Base-by-base conservation (phyloP, 1,140 invertebrate species). In the Caenorhabditis latens region DNA sequence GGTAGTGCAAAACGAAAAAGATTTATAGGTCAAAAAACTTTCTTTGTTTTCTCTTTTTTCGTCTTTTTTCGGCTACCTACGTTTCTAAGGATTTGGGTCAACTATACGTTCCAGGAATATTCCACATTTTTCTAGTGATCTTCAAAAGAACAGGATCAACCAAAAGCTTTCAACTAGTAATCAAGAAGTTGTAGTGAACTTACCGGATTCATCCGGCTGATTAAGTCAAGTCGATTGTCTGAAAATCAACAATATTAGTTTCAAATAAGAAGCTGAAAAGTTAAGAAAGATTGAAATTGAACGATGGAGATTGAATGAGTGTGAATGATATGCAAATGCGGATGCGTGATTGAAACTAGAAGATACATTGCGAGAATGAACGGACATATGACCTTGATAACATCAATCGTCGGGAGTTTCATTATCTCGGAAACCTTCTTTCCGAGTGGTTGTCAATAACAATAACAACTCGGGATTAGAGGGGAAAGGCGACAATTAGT, bases 1-100 rank as follows among this genome's bases (percentile, higher is more conserved):
- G 32, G 71, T 79, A 79, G 71, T 79, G 71, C 71, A 79, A 79
- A 71, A 46, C 65, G 65, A 46, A 79, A 24, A 32, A 79, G 46
- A 79, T 79, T 79, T 79, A 79, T 79, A 79, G 71, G 71, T 79
- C 71, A 79, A 79, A 79, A 79, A 79, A 79, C 71, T 79, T 79
- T 79, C 24, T 79, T 50, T 79, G 19, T 21, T 79, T 79, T 79
- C 46, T 14, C 71, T 50, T 79, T 79, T 79, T 53, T 50, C 19
- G 6, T 16, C 9, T n/a, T 32, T 21, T 61, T 9, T n/a, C 67
- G 42, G 19, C 14, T 5, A 50, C 16, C 4, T 40, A 32, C 5
- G 11, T 32, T 3, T 63, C 14, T 13, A 5, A 42, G 71, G 46
- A 79, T 79, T 24, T 79, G 14, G 71, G 71, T 50, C 71, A 50